Conservation (phyloP, 1,140 invertebrate genomes). For the Aphaenogaster rudis region DNA sequence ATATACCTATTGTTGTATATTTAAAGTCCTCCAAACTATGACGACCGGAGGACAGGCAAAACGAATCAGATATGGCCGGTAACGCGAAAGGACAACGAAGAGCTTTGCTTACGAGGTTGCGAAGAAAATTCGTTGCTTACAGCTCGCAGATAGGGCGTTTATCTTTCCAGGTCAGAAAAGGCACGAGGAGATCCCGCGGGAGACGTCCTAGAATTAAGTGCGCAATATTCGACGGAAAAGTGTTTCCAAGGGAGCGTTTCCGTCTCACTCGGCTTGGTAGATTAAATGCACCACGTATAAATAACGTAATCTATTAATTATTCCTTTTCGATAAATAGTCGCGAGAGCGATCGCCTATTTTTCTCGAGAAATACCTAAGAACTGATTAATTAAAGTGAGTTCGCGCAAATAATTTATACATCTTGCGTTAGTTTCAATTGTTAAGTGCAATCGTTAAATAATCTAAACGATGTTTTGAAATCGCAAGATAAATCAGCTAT, state of each 20-base stretch:
- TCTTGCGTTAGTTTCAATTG: neutral
- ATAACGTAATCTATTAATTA: conserved; percentile 24
- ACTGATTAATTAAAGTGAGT: neutral
- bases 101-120: neutral
- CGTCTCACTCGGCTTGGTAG: neutral
- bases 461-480: neutral
- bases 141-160: neutral
- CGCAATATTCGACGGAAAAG: conserved; percentile 2
- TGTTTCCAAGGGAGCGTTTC: conserved; percentile 15
- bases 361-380: neutral
- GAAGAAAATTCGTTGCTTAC: conserved; percentile 16
- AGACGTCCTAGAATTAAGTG: conserved; percentile 23
- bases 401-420: neutral
- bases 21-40: neutral
- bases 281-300: conserved; percentile 34
- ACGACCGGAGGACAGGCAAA: neutral
- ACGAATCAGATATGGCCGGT: neutral
- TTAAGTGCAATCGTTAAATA: conserved; percentile 13
- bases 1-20: neutral
- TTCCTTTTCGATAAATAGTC: neutral
- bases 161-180: conserved; percentile 1
- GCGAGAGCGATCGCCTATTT: neutral
- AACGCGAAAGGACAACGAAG: neutral
- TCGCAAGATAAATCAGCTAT: neutral
- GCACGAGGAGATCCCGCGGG: neutral